A percentile compares a stretch with the other conserved stretches of the same genome.
phyloP scores from a whole-genome alignment of 2,113 vertebrate genomes.

The Orthonyx spaldingii region DNA sequence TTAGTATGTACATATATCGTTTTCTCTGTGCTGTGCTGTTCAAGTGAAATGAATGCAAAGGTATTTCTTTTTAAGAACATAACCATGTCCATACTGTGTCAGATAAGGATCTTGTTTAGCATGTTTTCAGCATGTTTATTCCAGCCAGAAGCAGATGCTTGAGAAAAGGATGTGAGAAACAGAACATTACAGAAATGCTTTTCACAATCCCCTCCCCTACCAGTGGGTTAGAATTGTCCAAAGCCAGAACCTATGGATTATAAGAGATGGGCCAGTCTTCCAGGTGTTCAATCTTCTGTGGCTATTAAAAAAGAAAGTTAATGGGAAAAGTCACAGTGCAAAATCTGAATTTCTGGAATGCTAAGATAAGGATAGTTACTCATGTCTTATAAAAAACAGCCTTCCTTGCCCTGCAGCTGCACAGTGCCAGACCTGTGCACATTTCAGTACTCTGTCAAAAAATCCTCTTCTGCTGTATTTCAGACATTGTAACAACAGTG shows the following conservation, averaged over 20 bases:
- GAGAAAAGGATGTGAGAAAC: neutral
- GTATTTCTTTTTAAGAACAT: neutral
- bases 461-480: neutral
- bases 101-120: neutral
- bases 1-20: rapidly evolving
- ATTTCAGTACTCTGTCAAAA: neutral
- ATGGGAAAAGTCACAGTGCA: neutral
- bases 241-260: neutral
- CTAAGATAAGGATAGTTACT: neutral
- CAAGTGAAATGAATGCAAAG: neutral
- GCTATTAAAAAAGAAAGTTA: neutral
- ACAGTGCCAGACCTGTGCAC: neutral
- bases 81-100: neutral
- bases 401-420: neutral
- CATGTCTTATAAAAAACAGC: neutral
- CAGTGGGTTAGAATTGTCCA: neutral
- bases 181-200: neutral
- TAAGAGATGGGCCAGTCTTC: neutral
- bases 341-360: neutral
- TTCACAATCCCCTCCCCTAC: neutral
- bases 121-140: neutral
- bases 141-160: neutral
- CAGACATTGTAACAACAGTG: neutral
- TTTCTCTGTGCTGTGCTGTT: neutral
- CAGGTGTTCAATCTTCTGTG: neutral